Evolutionary conservation across 2,113 vertebrate genomes (phyloP).

Genomic region (Anas platyrhynchos): DNA sequence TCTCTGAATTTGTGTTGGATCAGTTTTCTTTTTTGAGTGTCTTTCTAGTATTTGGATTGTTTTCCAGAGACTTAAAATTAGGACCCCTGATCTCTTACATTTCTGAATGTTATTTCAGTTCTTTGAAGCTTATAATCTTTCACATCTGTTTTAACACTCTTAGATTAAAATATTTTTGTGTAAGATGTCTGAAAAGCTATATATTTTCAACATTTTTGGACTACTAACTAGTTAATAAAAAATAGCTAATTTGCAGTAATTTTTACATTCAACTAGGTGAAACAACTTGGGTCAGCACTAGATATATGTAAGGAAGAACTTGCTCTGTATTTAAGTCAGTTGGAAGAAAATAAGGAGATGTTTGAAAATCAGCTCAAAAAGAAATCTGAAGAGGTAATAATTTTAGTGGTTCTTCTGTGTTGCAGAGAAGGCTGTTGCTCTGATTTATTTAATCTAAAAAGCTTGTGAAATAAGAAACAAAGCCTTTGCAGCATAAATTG

Average conservation of each 20-base stretch:
- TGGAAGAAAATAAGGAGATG: conserved; percentile 81
- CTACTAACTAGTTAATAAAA: background rate
- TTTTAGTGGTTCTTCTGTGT: background rate
- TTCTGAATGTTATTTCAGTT: background rate
- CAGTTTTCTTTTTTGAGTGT: background rate
- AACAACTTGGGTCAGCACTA: conserved; percentile 84
- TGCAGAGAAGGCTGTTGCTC: background rate
- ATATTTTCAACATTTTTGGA: background rate
- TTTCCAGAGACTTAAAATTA: background rate
- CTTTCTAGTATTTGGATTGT: background rate
- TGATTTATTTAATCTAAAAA: background rate
- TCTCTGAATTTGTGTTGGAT: background rate
- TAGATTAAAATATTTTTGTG: background rate
- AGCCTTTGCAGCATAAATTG: background rate
- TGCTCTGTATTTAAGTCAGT: conserved; percentile 78
- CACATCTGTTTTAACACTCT: background rate
- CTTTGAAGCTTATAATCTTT: background rate
- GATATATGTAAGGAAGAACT: conserved; percentile 85
- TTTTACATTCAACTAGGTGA: conserved; percentile 77
- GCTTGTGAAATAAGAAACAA: background rate
- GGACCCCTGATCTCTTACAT: background rate
- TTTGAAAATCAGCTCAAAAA: conserved; percentile 83
- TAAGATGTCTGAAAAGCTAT: too few relatives aligned
- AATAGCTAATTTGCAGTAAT: background rate
- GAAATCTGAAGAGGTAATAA: conserved; percentile 85